Conservation (phyloP, 2,113 vertebrate genomes). For the Python bivittatus region DNA sequence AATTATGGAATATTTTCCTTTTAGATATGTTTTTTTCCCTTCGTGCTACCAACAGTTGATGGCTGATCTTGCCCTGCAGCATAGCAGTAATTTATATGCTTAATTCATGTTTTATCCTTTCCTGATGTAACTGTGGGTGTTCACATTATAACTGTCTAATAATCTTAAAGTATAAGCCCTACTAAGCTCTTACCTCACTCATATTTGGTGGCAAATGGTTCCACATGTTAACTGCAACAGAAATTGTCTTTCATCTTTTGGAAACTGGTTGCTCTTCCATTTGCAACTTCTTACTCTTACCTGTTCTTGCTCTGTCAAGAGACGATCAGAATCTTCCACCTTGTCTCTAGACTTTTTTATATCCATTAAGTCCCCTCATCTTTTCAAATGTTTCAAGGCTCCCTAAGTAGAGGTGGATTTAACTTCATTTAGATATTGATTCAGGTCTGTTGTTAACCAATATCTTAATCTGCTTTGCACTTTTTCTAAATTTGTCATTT, state of each 20-base stretch:
- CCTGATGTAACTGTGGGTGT: conserved; percentile 32
- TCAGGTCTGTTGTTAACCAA: neutral
- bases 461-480: neutral
- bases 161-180: conserved; percentile 20
- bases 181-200: conserved; percentile 16
- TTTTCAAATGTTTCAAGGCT: neutral
- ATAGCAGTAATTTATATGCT: conserved; percentile 27
- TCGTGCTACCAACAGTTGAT: conserved; percentile 22
- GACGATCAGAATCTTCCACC: neutral
- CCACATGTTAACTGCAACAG: neutral
- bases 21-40: neutral
- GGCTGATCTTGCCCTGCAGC: conserved; percentile 22
- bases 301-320: no score
- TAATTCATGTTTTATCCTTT: conserved; percentile 37
- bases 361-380: neutral
- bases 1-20: neutral
- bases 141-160: conserved; percentile 31
- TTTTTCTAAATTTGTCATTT: neutral
- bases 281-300: no score
- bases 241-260: conserved; percentile 12
- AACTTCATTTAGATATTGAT: neutral
- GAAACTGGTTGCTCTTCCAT: neutral
- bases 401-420: neutral
- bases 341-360: neutral
- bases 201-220: conserved; percentile 28